These are phyloP conservation scores for Bambusicola thoracicus DNA, from an alignment of 2,113 vertebrate genomes.

Conservation along the genomic window DNA sequence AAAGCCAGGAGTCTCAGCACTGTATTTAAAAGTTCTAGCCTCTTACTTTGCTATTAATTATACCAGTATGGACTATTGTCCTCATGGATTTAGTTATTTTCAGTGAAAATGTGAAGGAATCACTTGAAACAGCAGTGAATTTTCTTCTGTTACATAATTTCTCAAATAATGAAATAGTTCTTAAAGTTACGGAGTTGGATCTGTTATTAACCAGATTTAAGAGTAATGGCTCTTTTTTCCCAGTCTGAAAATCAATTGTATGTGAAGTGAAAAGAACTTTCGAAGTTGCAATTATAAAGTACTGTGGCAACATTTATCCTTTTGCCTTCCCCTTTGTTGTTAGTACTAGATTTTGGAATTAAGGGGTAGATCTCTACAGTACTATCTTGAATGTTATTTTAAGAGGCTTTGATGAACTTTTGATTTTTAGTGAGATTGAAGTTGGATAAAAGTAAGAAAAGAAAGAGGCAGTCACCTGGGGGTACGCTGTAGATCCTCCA, in stretches of 20 bases:
- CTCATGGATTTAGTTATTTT: not conserved
- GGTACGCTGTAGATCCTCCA: not conserved
- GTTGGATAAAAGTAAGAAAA: not conserved
- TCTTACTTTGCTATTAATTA: not conserved
- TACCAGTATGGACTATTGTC: not conserved
- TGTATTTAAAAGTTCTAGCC: not conserved
- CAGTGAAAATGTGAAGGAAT: conserved; percentile 1
- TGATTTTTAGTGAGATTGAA: not conserved
- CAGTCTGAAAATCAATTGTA: conserved; percentile 1
- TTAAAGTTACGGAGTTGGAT: not conserved
- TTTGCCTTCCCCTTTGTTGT: not conserved
- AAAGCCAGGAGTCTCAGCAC: not conserved
- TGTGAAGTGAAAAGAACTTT: not conserved
- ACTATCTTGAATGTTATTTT: not conserved
- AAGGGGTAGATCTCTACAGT: not conserved
- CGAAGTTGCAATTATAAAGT: not conserved
- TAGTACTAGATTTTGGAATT: not conserved
- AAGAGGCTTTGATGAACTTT: not conserved
- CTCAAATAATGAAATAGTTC: not conserved
- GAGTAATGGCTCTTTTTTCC: not conserved
- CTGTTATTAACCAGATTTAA: not conserved
- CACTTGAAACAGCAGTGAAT: conserved; percentile 11
- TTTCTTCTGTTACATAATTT: not conserved
- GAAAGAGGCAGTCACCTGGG: not conserved
- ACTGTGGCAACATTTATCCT: not conserved